Percentiles rank a stretch among this genome's conserved stretches.
These are phyloP conservation scores for Anastrepha ludens DNA, from an alignment of 1,140 invertebrate genomes.

Conservation along the genomic window DNA sequence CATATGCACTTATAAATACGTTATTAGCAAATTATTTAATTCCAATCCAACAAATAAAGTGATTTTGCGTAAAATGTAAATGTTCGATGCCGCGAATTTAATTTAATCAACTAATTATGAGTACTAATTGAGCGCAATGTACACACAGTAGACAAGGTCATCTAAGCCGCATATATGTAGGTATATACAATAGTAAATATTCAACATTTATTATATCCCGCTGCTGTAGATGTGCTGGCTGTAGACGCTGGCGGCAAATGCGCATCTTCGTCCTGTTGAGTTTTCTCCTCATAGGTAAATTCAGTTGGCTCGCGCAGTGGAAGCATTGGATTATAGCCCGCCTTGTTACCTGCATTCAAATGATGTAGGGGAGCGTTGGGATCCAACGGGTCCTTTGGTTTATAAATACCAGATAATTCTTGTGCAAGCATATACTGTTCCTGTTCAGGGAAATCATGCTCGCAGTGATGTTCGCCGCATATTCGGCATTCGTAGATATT, in stretches of 20 bases:
- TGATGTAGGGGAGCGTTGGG: slow-evolving; percentile 51
- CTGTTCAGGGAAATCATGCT: slow-evolving; percentile 73
- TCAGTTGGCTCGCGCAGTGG: slow-evolving; percentile 60
- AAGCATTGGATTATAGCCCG: slow-evolving; percentile 68
- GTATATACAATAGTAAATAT: background rate
- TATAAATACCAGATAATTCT: slow-evolving; percentile 67
- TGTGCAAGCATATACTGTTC: slow-evolving; percentile 72
- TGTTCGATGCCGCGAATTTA: background rate
- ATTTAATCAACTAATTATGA: background rate
- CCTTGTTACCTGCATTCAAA: slow-evolving; percentile 59
- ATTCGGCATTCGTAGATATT: slow-evolving; percentile 78
- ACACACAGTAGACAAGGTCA: background rate
- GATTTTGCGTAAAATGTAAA: slow-evolving; percentile 15
- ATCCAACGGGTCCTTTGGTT: slow-evolving; percentile 58
- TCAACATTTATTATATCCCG: slow-evolving; percentile 36
- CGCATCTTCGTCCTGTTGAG: background rate
- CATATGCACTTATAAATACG: background rate
- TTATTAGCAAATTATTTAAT: background rate
- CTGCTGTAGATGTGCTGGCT: slow-evolving; percentile 41
- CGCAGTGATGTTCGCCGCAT: slow-evolving; percentile 76
- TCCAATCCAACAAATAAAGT: background rate
- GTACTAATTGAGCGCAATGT: background rate
- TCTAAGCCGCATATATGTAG: too few species aligned
- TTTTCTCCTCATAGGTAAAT: slow-evolving; percentile 60
- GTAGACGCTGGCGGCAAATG: background rate